Evolutionary conservation across 2,797 vertebrate genomes (phyloP).

Genomic region (Hippoglossus hippoglossus): DNA sequence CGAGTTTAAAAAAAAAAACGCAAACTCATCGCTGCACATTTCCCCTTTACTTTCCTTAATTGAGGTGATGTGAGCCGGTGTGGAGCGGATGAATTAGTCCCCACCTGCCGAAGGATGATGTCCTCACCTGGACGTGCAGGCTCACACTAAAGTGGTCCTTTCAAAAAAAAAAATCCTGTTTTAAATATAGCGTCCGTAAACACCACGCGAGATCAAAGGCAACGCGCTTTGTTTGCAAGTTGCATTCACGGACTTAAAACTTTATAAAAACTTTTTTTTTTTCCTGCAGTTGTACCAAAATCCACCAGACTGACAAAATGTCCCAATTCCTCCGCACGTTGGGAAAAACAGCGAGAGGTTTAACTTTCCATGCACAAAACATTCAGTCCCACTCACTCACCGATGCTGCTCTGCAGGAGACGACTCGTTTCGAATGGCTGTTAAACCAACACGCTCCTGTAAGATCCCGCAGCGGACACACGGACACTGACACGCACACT

Average conservation of each 20-base stretch:
- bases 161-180: too few species aligned
- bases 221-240: background rate
- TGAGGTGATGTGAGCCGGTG: background rate
- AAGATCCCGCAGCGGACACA: conserved; percentile 7
- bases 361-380: background rate
- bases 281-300: background rate
- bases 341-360: background rate
- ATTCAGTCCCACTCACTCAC: conserved; percentile 32
- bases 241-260: background rate
- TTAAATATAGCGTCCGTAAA: background rate
- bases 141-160: too few species aligned
- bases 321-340: background rate
- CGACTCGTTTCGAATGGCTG: background rate
- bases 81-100: background rate
- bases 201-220: background rate
- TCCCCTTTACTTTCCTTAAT: conserved; percentile 3
- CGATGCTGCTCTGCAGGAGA: conserved; percentile 1
- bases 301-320: background rate
- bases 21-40: conserved; percentile 14
- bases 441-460: background rate
- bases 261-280: background rate
- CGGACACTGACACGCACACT: background rate
- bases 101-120: conserved; percentile 43
- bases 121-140: conserved; percentile 24
- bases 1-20: conserved; percentile 14